These are phyloP conservation scores for Girardinichthys multiradiatus DNA, from an alignment of 2,113 vertebrate species.

Conservation along the genomic window DNA sequence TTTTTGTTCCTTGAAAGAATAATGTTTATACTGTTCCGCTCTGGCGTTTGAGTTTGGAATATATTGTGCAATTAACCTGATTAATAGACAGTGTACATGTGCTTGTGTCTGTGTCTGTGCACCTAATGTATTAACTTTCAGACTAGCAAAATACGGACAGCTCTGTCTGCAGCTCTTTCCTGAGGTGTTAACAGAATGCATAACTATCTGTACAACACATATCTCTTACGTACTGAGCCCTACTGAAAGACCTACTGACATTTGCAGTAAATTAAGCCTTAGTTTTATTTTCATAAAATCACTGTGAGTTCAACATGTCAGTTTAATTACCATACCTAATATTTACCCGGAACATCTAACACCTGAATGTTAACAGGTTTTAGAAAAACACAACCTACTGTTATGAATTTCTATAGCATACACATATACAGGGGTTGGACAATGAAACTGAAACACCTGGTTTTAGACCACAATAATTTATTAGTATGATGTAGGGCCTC, in stretches of 20 bases:
- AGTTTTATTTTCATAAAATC: not conserved
- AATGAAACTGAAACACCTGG: too few relatives aligned
- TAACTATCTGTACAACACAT: conserved; percentile 54
- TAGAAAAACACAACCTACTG: too few relatives aligned
- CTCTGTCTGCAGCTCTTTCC: conserved; percentile 27
- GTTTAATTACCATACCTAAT: not conserved
- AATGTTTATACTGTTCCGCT: not conserved
- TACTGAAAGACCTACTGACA: conserved; percentile 16
- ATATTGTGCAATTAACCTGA: not conserved
- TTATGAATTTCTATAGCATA: too few relatives aligned
- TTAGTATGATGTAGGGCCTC: too few relatives aligned
- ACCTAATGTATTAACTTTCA: conserved; percentile 31
- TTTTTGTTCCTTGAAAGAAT: not conserved
- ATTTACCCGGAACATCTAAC: not conserved
- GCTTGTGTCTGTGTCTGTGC: conserved; percentile 8
- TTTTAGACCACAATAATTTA: too few relatives aligned
- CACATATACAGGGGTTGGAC: too few relatives aligned
- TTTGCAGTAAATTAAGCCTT: not conserved
- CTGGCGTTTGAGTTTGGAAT: not conserved
- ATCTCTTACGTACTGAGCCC: conserved; percentile 23
- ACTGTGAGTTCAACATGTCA: not conserved
- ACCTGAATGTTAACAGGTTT: too few relatives aligned
- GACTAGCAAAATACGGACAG: not conserved
- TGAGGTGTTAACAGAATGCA: conserved; percentile 44
- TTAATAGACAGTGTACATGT: not conserved